phyloP scores from a whole-genome alignment of 1,140 invertebrate species.

The Cheumatopsyche charites region DNA sequence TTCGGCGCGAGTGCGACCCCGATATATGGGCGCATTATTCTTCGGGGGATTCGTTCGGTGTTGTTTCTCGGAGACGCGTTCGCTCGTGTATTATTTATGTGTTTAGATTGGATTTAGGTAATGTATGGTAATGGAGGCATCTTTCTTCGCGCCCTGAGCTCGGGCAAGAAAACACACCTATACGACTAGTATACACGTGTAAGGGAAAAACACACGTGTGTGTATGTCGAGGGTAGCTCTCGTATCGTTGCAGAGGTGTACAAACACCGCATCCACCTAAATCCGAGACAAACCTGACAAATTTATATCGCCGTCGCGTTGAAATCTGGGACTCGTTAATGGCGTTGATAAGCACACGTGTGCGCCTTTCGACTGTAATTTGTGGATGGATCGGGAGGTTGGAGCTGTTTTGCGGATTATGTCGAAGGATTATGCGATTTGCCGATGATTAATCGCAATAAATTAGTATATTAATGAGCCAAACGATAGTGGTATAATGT shows the following conservation, averaged over 20 bases:
- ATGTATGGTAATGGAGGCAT: slow-evolving; percentile 46
- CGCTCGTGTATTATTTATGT: slow-evolving; percentile 47
- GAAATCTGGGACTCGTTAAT: slow-evolving; percentile 5
- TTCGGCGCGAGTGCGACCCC: background rate
- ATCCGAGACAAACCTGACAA: slow-evolving; percentile 22
- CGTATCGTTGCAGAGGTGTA: background rate
- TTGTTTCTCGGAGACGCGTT: slow-evolving; percentile 38
- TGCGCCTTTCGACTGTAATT: no score
- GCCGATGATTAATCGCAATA: no score
- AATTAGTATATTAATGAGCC: no score
- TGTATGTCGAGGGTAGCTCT: no score
- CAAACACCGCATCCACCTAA: slow-evolving; percentile 5
- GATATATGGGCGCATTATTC: slow-evolving; percentile 41
- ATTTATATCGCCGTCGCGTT: slow-evolving; percentile 18
- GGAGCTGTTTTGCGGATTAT: no score
- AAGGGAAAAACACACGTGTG: no score
- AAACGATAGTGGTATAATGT: no score
- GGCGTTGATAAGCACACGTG: no score
- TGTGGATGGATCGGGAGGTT: no score
- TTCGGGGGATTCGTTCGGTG: slow-evolving; percentile 41
- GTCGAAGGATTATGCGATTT: no score
- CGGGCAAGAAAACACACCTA: background rate
- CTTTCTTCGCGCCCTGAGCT: slow-evolving; percentile 29
- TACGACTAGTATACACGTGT: no score
- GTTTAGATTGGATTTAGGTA: slow-evolving; percentile 48